Conservation (phyloP, 2,888 invertebrate genomes). For the Drosophila koepferae region DNA sequence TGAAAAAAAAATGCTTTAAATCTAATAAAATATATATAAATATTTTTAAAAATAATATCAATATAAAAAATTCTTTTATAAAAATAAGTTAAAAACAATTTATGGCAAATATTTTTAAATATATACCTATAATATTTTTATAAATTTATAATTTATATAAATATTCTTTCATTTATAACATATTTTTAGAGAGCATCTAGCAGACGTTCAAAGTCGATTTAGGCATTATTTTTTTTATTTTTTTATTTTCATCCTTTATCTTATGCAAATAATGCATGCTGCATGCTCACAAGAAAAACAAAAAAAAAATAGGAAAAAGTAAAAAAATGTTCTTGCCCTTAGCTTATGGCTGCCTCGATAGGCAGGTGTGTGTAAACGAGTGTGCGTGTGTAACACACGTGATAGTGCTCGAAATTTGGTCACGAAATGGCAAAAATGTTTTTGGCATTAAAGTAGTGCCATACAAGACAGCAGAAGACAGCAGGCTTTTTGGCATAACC, state of each 20-base stretch:
- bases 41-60: background rate
- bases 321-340: conserved; percentile 33
- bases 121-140: background rate
- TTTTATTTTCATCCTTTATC: conserved; percentile 65
- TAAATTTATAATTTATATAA: background rate
- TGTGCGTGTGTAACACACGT: conserved; percentile 54
- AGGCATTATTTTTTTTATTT: background rate
- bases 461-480: conserved; percentile 18
- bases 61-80: no score
- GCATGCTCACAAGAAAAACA: conserved; percentile 52
- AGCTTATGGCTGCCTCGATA: conserved; percentile 38
- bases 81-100: no score
- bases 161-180: background rate
- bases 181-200: conserved; percentile 12
- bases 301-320: conserved; percentile 18
- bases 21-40: background rate
- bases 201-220: background rate
- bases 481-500: conserved; percentile 23
- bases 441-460: conserved; percentile 59
- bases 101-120: no score
- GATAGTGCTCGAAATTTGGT: conserved; percentile 73
- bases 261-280: conserved; percentile 74
- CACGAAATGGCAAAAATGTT: conserved; percentile 64
- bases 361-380: conserved; percentile 50
- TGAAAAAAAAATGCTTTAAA: background rate